Evolutionary conservation across 2,113 vertebrate species (phyloP).

Genomic region (Myrmophylax atrothorax): DNA sequence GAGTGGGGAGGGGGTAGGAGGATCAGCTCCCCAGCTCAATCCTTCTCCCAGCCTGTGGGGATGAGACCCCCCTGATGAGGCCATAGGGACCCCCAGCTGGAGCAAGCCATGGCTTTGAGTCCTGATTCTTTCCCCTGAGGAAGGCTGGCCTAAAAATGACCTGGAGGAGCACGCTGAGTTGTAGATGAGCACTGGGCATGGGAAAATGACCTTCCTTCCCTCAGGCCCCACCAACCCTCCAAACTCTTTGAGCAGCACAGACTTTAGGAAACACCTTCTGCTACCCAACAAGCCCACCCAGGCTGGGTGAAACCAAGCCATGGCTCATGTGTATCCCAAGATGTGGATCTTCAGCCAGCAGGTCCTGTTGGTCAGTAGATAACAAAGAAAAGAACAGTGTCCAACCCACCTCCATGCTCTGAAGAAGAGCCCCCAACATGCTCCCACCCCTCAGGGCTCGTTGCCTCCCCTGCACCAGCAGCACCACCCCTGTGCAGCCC

Average conservation of each 20-base stretch:
- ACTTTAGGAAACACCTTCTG: background rate
- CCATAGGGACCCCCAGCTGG: background rate
- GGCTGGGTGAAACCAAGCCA: background rate
- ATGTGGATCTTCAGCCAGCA: background rate
- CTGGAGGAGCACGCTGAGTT: accelerated
- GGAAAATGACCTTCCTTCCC: background rate
- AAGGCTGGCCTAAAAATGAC: background rate
- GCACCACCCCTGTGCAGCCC: background rate
- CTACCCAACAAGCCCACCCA: background rate
- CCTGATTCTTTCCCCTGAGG: background rate
- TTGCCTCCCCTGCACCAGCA: background rate
- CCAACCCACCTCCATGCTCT: background rate
- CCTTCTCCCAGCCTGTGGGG: background rate
- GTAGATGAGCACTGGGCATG: background rate
- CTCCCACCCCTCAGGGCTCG: background rate
- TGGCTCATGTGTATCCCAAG: too few relatives aligned
- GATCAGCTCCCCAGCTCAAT: background rate
- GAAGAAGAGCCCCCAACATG: accelerated
- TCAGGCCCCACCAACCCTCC: background rate
- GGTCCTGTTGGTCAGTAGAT: background rate
- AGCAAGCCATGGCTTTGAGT: background rate
- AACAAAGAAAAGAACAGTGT: background rate
- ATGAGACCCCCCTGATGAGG: accelerated
- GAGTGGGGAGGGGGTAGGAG: background rate
- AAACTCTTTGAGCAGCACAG: background rate